These are phyloP conservation scores for Leptobrachium ailaonicum DNA, from an alignment of 2,113 vertebrate genomes.

Conservation along the genomic window DNA sequence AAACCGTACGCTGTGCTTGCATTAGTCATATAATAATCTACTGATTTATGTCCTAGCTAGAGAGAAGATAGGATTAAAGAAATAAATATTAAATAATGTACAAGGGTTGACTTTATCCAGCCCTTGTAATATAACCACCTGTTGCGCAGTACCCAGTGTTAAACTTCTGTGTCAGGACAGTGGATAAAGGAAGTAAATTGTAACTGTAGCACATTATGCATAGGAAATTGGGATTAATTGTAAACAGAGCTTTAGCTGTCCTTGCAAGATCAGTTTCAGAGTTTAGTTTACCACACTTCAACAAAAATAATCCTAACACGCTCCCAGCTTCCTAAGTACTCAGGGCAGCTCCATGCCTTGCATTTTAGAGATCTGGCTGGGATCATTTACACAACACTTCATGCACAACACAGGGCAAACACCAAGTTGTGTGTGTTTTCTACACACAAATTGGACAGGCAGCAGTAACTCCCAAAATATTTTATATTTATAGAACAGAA, in stretches of 20 bases:
- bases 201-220: slow-evolving; percentile 7
- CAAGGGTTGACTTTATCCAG: neutral
- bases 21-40: neutral
- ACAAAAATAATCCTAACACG: slow-evolving; percentile 20
- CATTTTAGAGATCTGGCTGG: neutral
- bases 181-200: slow-evolving; percentile 6
- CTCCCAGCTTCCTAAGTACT: slow-evolving; percentile 13
- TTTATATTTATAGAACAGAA: too few relatives aligned
- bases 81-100: neutral
- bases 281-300: slow-evolving; percentile 19
- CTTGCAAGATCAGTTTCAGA: slow-evolving; percentile 19
- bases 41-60: neutral
- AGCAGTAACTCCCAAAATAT: too few relatives aligned
- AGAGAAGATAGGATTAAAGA: neutral
- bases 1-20: neutral
- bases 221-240: slow-evolving; percentile 29
- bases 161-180: neutral
- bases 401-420: neutral
- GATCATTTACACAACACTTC: neutral
- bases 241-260: slow-evolving; percentile 10
- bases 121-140: slow-evolving; percentile 11
- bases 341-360: neutral
- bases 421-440: neutral
- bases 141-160: neutral
- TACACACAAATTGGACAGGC: too few relatives aligned